phyloP scores from a whole-genome alignment of 2,113 vertebrate species.

The Pelvicachromis taeniatus region DNA sequence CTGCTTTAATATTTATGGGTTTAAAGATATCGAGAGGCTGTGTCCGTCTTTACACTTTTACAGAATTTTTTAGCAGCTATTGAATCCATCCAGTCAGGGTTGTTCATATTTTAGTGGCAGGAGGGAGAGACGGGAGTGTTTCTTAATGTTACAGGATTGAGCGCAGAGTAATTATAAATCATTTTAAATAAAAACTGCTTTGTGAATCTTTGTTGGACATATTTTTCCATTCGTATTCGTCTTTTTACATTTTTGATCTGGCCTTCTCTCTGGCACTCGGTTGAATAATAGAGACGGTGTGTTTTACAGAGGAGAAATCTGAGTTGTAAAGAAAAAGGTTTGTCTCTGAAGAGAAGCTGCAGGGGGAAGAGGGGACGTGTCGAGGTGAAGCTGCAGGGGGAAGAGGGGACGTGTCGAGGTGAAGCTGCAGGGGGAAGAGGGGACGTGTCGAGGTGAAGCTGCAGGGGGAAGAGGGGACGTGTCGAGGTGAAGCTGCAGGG shows the following conservation, averaged over 20 bases:
- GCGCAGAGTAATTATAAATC: not conserved
- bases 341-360: not conserved
- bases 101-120: not conserved
- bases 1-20: not conserved
- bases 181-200: not conserved
- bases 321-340: not conserved
- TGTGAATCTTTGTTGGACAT: not conserved
- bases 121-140: no score
- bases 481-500: no score
- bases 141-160: no score
- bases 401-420: no score
- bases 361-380: not conserved
- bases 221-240: not conserved
- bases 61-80: not conserved
- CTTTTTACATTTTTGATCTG: not conserved
- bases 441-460: no score
- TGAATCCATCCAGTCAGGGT: not conserved
- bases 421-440: no score
- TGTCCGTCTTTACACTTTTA: not conserved
- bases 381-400: no score
- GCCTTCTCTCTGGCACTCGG: not conserved
- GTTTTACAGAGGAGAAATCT: not conserved
- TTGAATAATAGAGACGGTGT: not conserved
- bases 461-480: no score
- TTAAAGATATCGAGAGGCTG: not conserved